These are phyloP conservation scores for Muraenolepis orangiensis DNA, from an alignment of 2,797 vertebrate species.

Conservation along the genomic window DNA sequence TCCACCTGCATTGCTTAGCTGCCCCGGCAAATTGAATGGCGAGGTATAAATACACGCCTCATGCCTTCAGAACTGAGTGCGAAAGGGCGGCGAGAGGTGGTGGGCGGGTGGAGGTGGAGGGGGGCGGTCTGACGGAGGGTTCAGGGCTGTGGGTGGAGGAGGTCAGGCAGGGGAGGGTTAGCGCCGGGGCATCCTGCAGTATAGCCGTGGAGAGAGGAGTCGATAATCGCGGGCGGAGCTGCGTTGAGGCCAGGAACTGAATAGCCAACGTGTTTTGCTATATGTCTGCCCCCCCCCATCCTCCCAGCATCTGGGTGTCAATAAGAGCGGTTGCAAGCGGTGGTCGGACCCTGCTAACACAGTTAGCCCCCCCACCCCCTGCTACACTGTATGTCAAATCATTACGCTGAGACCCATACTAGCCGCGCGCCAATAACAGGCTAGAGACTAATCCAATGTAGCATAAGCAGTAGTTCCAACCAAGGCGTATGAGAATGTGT, in stretches of 20 bases:
- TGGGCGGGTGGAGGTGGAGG: too few relatives aligned
- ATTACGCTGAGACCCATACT: slow-evolving; percentile 21
- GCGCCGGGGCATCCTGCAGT: slow-evolving; percentile 44
- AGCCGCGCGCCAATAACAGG: slow-evolving; percentile 26
- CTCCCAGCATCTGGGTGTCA: slow-evolving; percentile 32
- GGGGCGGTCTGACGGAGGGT: too few relatives aligned
- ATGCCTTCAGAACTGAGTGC: slow-evolving; percentile 61
- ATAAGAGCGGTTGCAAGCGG: slow-evolving; percentile 31
- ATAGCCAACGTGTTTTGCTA: slow-evolving; percentile 32
- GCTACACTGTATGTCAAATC: slow-evolving; percentile 10
- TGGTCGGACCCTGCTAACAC: slow-evolving; percentile 7
- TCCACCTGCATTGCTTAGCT: slow-evolving; percentile 57
- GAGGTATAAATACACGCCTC: slow-evolving; percentile 67
- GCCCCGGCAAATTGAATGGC: slow-evolving; percentile 60
- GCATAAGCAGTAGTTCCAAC: slow-evolving; percentile 3
- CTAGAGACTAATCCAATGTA: slow-evolving; percentile 54
- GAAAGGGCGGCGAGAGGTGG: not conserved
- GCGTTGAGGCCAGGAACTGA: slow-evolving; percentile 36
- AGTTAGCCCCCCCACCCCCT: slow-evolving; percentile 4
- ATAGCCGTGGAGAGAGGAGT: slow-evolving; percentile 56
- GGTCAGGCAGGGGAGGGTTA: slow-evolving; percentile 9
- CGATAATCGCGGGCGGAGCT: slow-evolving; percentile 63
- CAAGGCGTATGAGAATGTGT: not conserved
- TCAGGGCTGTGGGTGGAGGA: too few relatives aligned
- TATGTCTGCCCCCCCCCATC: slow-evolving; percentile 30